Evolutionary conservation across 2,113 vertebrate species (phyloP).

Genomic region (Potamarius usumacintae): DNA sequence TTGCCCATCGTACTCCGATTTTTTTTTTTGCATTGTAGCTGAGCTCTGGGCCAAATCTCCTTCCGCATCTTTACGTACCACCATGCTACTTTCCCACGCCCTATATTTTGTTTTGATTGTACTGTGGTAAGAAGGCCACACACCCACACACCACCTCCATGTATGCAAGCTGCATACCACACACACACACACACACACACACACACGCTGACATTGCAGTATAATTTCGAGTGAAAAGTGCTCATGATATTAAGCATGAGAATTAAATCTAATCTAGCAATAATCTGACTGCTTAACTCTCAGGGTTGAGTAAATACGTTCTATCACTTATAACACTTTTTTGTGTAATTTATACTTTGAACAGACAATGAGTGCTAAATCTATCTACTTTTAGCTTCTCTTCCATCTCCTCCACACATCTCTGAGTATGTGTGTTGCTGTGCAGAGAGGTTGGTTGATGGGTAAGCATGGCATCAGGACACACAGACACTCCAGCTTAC

Average conservation of each 20-base stretch:
- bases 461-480: too few species aligned
- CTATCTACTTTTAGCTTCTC: too few species aligned
- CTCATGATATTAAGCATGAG: background rate
- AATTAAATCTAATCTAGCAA: background rate
- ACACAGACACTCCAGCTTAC: too few species aligned
- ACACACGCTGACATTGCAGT: background rate
- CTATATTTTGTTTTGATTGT: conserved; percentile 44
- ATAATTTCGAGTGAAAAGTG: background rate
- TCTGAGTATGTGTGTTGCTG: too few species aligned
- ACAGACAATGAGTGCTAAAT: too few species aligned
- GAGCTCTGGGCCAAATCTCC: background rate
- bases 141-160: background rate
- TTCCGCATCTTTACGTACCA: background rate
- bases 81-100: conserved; percentile 21
- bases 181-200: conserved; percentile 30
- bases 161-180: background rate
- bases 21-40: background rate
- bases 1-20: background rate
- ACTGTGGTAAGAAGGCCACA: conserved; percentile 36
- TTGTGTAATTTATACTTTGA: too few species aligned
- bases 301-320: background rate
- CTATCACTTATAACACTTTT: too few species aligned
- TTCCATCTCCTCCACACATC: too few species aligned
- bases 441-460: too few species aligned
- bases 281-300: background rate